Percentiles rank a stretch among this genome's conserved stretches.
These are phyloP conservation scores for Microcebus ravelobensis DNA, from an alignment of 2,113 vertebrate genomes.

Conservation along the genomic window DNA sequence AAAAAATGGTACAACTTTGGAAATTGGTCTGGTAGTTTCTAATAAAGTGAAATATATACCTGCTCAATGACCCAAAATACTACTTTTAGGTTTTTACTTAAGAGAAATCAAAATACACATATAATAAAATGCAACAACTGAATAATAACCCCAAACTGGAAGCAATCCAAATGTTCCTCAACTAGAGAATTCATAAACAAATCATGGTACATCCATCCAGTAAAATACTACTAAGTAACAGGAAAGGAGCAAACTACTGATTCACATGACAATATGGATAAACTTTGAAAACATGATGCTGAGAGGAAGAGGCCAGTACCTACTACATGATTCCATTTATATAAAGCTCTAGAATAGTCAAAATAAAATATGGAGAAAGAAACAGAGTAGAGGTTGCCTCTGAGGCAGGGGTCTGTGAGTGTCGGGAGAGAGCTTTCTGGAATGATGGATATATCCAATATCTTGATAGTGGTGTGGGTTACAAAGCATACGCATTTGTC, in stretches of 20 bases:
- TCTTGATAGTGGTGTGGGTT: background rate
- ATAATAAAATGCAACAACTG: background rate
- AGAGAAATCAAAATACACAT: conserved; percentile 8
- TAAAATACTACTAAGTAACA: background rate
- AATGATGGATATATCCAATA: background rate
- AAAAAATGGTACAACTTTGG: background rate
- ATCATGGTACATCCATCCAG: background rate
- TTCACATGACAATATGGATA: background rate
- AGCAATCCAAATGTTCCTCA: background rate
- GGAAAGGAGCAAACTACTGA: background rate
- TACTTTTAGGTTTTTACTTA: background rate
- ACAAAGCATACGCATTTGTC: background rate
- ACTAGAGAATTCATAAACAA: background rate
- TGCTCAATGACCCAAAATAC: background rate
- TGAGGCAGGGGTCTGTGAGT: background rate
- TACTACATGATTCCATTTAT: background rate
- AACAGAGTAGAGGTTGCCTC: background rate
- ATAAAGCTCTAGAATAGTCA: background rate
- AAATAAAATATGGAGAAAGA: background rate
- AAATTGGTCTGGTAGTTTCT: conserved; percentile 2
- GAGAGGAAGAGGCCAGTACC: background rate
- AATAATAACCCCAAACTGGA: background rate
- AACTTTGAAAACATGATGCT: background rate
- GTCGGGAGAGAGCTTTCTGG: background rate
- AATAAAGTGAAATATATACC: background rate